These are phyloP conservation scores for Dicaeum eximium DNA, from an alignment of 2,113 vertebrate genomes.

Conservation along the genomic window DNA sequence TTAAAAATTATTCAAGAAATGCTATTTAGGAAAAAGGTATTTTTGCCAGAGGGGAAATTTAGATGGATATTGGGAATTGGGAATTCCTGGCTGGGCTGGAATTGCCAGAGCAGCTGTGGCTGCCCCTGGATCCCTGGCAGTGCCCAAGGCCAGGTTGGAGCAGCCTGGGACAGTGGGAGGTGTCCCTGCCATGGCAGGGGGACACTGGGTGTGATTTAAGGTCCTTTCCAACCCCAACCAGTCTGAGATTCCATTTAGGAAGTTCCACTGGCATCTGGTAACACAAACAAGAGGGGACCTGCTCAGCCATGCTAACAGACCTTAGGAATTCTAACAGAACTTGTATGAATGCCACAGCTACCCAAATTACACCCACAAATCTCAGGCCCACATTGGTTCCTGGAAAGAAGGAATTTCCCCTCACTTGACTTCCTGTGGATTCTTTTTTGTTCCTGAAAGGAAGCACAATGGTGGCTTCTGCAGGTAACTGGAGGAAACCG, in stretches of 20 bases:
- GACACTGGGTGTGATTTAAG: rapidly evolving
- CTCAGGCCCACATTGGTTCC: not conserved
- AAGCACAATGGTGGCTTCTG: not conserved
- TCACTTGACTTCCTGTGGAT: not conserved
- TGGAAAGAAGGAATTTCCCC: not conserved
- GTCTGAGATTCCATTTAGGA: not conserved
- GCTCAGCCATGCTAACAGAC: not conserved
- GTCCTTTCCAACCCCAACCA: not conserved
- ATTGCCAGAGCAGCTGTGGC: not conserved
- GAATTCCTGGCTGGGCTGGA: not conserved
- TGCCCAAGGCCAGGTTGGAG: not conserved
- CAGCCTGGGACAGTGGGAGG: not conserved
- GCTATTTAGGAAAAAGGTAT: not conserved
- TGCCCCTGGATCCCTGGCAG: not conserved
- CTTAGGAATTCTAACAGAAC: not conserved
- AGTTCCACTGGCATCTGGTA: not conserved
- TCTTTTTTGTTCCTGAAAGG: not conserved
- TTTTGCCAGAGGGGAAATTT: not conserved
- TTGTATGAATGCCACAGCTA: rapidly evolving
- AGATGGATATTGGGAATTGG: not conserved
- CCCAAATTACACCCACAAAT: not conserved
- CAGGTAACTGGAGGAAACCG: rapidly evolving
- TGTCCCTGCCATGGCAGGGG: not conserved
- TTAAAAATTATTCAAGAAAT: not conserved
- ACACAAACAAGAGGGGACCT: not conserved